Base-by-base conservation (phyloP, 2,888 invertebrate genomes). In the Hydrotaea diabolus region DNA sequence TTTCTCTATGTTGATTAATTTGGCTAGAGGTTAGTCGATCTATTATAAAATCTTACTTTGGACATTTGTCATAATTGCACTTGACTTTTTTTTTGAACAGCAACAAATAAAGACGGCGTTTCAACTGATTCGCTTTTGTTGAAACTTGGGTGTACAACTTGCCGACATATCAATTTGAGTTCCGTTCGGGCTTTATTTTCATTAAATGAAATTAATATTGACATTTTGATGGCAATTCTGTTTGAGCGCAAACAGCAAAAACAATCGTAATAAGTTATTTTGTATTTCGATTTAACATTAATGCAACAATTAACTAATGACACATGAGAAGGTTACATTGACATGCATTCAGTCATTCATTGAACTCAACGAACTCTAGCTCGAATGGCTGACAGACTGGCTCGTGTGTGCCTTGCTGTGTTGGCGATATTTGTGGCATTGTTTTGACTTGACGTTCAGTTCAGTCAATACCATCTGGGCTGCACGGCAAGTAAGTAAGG, bases 141-240 rank as follows among this genome's bases (percentile, higher is more conserved):
- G 2, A n/a, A n/a, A 49, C 2, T 15, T 15, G 2, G 1, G 13
- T 49, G n/a, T 7, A 39, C 9, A 49, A 49, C 15, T n/a, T 49
- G 2, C 15, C 8, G 49, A 13, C 49, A 13, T 49, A 49, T 49
- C 49, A n/a, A n/a, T 49, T 13, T 31, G 31, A n/a, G n/a, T n/a
- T 2, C 8, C 2, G 4, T 7, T 15, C 49, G 49, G 49, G n/a
- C 49, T 46, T 26, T 26, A 59, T 26, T 59, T 71, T 75, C 55
- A 78, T 84, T 84, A 55, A 74, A 77, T 75, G 69, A 69, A 84
- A 84, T 80, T 84, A 80, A 46, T 74, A 80, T 75, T 78, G 80
- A 84, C 80, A 84, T 84, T 80, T 78, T 80, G 80, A 80, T 80
- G 72, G 73, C 77, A 73, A 72, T 76, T 69, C 69, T 0, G 3